A percentile compares a stretch with the other conserved stretches of the same genome.
phyloP scores from a whole-genome alignment of 2,113 vertebrate genomes.

The Gnathonemus longibarbis region DNA sequence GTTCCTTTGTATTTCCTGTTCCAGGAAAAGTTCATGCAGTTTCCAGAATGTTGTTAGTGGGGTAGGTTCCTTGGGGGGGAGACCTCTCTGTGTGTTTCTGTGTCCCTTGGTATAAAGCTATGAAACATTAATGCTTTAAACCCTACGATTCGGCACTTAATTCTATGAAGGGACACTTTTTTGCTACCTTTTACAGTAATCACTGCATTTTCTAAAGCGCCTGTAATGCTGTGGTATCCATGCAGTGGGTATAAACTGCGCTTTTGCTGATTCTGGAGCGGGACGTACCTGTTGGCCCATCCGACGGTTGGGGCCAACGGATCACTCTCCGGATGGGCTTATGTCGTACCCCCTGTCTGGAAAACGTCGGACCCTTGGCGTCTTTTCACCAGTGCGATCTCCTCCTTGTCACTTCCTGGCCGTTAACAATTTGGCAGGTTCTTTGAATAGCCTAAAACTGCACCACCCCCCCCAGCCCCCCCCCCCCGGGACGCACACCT shows the following conservation, averaged over 20 bases:
- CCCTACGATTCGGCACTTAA: neutral
- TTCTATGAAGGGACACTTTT: neutral
- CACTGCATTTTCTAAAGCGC: neutral
- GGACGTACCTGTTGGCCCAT: neutral
- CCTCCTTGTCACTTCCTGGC: neutral
- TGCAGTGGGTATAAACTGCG: neutral
- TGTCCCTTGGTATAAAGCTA: neutral
- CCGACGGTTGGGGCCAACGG: neutral
- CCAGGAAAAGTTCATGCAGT: neutral
- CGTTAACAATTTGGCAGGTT: neutral
- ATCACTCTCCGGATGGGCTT: neutral
- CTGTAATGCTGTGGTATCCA: neutral
- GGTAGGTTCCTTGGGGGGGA: neutral
- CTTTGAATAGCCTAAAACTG: neutral
- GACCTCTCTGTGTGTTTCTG: neutral
- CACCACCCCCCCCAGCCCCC: neutral
- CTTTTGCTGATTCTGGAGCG: neutral
- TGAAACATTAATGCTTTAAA: neutral
- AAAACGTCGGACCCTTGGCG: neutral
- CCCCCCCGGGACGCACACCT: neutral
- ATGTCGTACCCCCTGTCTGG: neutral
- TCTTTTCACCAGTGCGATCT: neutral
- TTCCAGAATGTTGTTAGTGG: neutral
- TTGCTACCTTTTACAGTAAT: neutral
- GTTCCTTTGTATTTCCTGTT: neutral